Evolutionary conservation across 2,113 vertebrate genomes (phyloP).

Genomic region (Charadrius vociferus): DNA sequence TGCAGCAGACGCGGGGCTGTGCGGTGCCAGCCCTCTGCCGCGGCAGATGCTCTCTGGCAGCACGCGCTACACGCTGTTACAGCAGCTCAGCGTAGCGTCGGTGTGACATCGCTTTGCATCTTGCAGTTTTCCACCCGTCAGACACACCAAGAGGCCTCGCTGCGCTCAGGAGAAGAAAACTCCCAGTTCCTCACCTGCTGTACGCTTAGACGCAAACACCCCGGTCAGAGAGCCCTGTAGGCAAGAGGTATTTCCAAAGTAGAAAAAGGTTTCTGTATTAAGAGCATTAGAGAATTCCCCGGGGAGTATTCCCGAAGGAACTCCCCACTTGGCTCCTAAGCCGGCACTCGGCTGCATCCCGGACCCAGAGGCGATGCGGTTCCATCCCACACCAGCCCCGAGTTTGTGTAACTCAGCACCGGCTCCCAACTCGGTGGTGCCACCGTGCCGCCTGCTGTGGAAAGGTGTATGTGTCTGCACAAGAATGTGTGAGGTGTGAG

Average conservation of each 20-base stretch:
- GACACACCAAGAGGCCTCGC: neutral
- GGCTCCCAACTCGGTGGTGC: too few species aligned
- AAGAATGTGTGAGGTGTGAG: neutral
- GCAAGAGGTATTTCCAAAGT: neutral
- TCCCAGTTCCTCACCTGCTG: neutral
- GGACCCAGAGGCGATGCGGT: too few species aligned
- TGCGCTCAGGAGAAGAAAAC: neutral
- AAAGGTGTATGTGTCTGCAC: neutral
- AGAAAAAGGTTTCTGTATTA: neutral
- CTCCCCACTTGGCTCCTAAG: accelerated
- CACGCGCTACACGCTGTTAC: neutral
- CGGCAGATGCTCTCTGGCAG: neutral
- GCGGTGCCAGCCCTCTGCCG: neutral
- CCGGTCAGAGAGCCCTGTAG: neutral
- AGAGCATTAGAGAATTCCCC: neutral
- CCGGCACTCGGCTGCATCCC: too few species aligned
- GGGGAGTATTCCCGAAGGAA: neutral
- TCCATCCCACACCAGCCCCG: too few species aligned
- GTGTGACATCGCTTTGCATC: neutral
- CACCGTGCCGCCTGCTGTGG: neutral
- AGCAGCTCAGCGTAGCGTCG: neutral
- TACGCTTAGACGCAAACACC: too few species aligned
- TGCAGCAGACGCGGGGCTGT: neutral
- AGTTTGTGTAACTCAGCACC: too few species aligned
- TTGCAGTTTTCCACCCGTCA: neutral